Evolutionary conservation across 2,113 vertebrate genomes (phyloP), one percentile per base, ranked within the genome.

Genomic region (Callionymus lyra): DNA sequence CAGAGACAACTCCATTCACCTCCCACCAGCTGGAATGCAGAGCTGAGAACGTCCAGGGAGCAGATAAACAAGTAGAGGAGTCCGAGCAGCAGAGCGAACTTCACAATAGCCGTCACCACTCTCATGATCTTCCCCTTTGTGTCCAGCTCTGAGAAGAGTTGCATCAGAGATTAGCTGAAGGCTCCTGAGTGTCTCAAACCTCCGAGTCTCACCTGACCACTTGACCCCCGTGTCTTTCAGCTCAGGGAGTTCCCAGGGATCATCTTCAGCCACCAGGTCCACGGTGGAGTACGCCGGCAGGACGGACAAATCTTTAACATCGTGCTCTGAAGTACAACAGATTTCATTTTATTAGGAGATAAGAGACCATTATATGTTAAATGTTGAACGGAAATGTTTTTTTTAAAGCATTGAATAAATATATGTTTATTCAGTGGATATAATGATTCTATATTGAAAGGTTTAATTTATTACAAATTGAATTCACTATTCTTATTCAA

Each of bases 31-130:
- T 98, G 94, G 77, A 99, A 99, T 18, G 91, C 91, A 0, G 93
- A 97, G 55, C 95, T 96, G 62, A 99, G 85, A 1, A 99, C 40
- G 17, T 95, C 94, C 85, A 99, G 76, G 1, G 95, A 98, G 53
- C 95, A 99, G 16, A 99, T 89, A 0, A 99, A 99, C 47, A 92
- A 15, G 80, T 99, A 99, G 49, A 99, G 90, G 6, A 98, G 81
- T 6, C 81, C 82, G n/a, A 97, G 71, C 1, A 99, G 79, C 50
- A 86, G 27, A 11, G 84, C 6, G 0, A 86, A 31, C 67, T 90
- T 96, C 41, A 74, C 49, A 3, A 91, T 40, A 0, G 63, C 80
- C 0, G 53, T 78, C 37, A 93, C 14, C 6, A 96, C 69, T 10
- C 82, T 82, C n/a, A 88, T 34, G 2, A 90, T 38, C 79, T 93